Conservation (phyloP, 37 sponge, comb jelly and placozoan species). For the Amphimedon queenslandica region DNA sequence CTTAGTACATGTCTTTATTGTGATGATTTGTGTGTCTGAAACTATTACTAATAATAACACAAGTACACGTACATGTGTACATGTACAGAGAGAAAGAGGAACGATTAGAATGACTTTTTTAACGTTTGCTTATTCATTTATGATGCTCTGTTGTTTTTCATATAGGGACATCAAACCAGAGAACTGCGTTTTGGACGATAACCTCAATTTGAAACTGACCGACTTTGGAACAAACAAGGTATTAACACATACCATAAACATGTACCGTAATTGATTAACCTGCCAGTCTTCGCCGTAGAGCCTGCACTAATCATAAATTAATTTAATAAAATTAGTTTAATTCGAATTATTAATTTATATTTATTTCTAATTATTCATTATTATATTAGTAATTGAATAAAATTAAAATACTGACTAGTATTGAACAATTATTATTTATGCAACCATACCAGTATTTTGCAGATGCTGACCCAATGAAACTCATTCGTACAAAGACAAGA, state of each 20-base stretch:
- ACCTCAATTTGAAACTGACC: constrained; percentile 75
- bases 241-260: no score
- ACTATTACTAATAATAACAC: no score
- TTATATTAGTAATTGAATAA: no score
- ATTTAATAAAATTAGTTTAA: no score
- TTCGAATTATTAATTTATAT: no score
- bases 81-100: background rate
- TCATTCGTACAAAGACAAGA: constrained; percentile 55
- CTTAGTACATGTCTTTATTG: background rate
- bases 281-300: no score
- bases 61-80: background rate
- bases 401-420: background rate
- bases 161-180: constrained; percentile 81
- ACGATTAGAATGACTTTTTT: no score
- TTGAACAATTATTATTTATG: background rate
- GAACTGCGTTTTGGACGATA: constrained; percentile 71
- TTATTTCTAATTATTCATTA: no score
- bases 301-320: no score
- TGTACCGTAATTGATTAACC: no score
- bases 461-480: constrained; percentile 27
- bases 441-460: background rate
- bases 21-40: no score
- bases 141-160: no score
- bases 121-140: background rate
- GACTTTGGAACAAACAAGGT: constrained; percentile 90